Evolutionary conservation across 2,113 vertebrate genomes (phyloP).

Genomic region (Nothobranchius kuhntae): DNA sequence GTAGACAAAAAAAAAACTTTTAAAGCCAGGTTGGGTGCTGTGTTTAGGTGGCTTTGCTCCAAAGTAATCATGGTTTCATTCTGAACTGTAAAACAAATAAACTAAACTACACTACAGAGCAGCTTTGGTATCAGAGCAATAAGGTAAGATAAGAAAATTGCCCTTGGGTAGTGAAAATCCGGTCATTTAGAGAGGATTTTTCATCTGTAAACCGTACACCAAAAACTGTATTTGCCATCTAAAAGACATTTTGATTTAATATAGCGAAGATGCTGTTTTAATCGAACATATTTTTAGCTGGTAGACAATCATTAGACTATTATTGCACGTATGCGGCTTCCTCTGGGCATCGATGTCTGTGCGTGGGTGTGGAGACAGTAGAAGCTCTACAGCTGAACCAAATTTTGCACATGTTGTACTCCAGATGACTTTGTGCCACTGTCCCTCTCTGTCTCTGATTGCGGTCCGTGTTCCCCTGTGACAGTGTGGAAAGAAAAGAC

Average conservation of each 20-base stretch:
- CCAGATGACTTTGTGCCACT: conserved; percentile 4
- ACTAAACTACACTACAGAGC: conserved; percentile 17
- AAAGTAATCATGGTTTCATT: conserved; percentile 20
- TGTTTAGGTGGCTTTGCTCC: conserved; percentile 5
- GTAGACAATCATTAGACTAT: not conserved
- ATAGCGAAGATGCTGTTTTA: not conserved
- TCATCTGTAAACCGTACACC: not conserved
- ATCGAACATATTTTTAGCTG: too few relatives aligned
- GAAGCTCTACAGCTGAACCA: not conserved
- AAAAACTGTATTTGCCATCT: not conserved
- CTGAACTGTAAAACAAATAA: conserved; percentile 31
- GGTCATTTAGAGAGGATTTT: not conserved
- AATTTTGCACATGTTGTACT: not conserved
- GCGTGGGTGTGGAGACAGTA: not conserved
- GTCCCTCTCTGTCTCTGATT: conserved; percentile 25
- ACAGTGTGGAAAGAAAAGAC: conserved; percentile 96
- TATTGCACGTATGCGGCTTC: not conserved
- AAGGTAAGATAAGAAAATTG: conserved; percentile 1
- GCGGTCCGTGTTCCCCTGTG: conserved; percentile 65
- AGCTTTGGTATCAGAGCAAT: not conserved
- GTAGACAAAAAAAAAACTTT: not conserved
- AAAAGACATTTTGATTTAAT: too few relatives aligned
- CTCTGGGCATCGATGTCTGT: conserved; percentile 3
- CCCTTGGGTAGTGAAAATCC: not conserved
- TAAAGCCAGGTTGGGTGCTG: not conserved